Evolutionary conservation across 1,140 invertebrate species (phyloP).

Genomic region (Heliothis subflexa): DNA sequence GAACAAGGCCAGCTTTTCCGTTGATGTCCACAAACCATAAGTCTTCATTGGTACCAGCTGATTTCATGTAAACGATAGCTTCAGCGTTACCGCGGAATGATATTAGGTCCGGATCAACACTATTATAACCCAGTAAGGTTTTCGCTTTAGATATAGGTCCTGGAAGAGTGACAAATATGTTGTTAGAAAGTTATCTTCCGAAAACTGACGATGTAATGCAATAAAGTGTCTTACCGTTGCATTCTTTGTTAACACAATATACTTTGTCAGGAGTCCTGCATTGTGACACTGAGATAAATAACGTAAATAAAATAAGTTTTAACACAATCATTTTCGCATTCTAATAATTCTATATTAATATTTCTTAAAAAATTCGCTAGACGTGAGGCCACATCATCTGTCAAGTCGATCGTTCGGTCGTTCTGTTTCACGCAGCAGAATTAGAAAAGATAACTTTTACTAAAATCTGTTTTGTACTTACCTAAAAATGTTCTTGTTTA

Average conservation of each 20-base stretch:
- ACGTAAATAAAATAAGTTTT: slow-evolving; percentile 73
- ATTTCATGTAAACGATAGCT: slow-evolving; percentile 90
- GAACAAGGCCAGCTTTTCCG: slow-evolving; percentile 90
- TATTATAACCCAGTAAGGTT: slow-evolving; percentile 87
- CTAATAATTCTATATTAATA: slow-evolving; percentile 69
- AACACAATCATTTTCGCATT: slow-evolving; percentile 81
- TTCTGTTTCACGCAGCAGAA: slow-evolving; percentile 53
- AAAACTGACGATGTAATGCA: slow-evolving; percentile 56
- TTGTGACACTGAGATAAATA: slow-evolving; percentile 67
- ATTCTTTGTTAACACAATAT: slow-evolving; percentile 77
- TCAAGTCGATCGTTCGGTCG: slow-evolving; percentile 69
- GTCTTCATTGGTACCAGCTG: slow-evolving; percentile 88
- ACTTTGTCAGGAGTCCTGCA: slow-evolving; percentile 79
- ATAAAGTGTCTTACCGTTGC: slow-evolving; percentile 70
- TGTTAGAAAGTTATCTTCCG: slow-evolving; percentile 57
- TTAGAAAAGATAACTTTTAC: neutral
- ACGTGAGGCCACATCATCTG: slow-evolving; percentile 84
- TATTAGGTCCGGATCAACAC: slow-evolving; percentile 87
- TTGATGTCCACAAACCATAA: slow-evolving; percentile 91
- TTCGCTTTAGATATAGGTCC: slow-evolving; percentile 89
- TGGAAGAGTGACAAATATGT: slow-evolving; percentile 78
- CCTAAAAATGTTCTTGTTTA: neutral
- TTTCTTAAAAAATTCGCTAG: slow-evolving; percentile 74
- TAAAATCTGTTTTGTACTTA: too few relatives aligned
- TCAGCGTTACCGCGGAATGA: slow-evolving; percentile 88